Conservation (phyloP, 2,888 invertebrate genomes). For the Xanthorhoe spadicearia region DNA sequence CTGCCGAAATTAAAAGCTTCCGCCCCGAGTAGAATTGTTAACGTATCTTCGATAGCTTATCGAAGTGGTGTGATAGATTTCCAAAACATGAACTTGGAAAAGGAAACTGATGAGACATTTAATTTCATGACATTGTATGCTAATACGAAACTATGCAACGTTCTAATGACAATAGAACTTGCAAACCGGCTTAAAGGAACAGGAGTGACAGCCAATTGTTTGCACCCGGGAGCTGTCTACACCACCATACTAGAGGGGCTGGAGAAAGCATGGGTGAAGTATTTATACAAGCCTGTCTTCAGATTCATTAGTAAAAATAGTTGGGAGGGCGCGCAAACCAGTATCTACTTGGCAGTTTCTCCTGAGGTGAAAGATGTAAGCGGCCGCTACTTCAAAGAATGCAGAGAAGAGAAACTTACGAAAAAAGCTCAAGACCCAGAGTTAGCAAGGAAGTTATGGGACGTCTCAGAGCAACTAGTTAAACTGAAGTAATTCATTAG, state of each 20-base stretch:
- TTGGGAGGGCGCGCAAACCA: conserved; percentile 78
- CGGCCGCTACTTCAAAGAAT: conserved; percentile 87
- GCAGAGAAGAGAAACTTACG: conserved; percentile 67
- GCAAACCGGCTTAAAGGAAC: conserved; percentile 87
- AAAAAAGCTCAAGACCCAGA: conserved; percentile 75
- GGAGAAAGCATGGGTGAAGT: conserved; percentile 41
- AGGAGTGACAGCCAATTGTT: conserved; percentile 89
- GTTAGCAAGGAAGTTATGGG: conserved; percentile 86
- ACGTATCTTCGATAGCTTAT: conserved; percentile 66
- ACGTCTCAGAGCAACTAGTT: conserved; percentile 75
- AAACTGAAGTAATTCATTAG: conserved; percentile 29
- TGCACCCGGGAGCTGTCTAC: conserved; percentile 90
- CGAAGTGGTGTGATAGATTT: conserved; percentile 57
- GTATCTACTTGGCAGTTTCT: conserved; percentile 81
- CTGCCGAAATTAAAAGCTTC: conserved; percentile 72
- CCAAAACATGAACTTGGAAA: conserved; percentile 58
- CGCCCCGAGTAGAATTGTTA: conserved; percentile 73
- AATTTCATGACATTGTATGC: conserved; percentile 43
- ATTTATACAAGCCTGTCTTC: conserved; percentile 72
- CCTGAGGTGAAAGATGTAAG: conserved; percentile 83
- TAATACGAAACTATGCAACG: conserved; percentile 90
- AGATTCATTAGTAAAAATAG: conserved; percentile 62
- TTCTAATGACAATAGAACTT: conserved; percentile 86
- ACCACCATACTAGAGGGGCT: conserved; percentile 75
- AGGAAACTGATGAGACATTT: conserved; percentile 46